A percentile compares a stretch with the other conserved stretches of the same genome.
phyloP scores from a whole-genome alignment of 2,888 invertebrate species.

The Allolobophora icterica region DNA sequence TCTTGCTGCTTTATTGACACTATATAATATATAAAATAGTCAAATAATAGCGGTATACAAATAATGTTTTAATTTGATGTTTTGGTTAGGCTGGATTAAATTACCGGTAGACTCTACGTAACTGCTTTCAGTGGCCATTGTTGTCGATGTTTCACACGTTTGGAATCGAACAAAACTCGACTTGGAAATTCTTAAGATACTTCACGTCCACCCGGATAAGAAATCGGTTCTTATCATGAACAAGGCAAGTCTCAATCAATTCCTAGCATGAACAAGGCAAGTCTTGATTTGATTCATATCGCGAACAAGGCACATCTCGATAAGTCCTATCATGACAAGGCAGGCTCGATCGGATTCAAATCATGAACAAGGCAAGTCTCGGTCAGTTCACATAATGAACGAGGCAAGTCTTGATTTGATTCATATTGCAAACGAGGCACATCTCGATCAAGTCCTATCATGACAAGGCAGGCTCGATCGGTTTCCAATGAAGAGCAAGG shows the following conservation, averaged over 20 bases:
- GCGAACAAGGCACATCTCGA: conserved; percentile 38
- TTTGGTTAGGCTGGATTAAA: background rate
- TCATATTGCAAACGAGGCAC: background rate
- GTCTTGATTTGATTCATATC: conserved; percentile 33
- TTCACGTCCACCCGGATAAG: conserved; percentile 71
- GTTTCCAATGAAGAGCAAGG: conserved; percentile 89
- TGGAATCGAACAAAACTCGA: conserved; percentile 76
- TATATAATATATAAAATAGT: conserved; percentile 12
- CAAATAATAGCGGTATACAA: background rate
- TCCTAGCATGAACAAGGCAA: background rate
- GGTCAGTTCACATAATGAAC: background rate
- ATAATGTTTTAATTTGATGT: background rate
- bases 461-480: conserved; percentile 78
- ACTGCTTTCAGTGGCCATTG: conserved; percentile 73
- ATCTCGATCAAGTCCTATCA: conserved; percentile 71
- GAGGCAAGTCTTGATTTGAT: conserved; percentile 35
- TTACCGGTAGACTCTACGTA: background rate
- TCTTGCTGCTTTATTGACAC: background rate
- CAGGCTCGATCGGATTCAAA: conserved; percentile 73
- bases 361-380: conserved; percentile 84
- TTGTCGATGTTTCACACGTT: conserved; percentile 82
- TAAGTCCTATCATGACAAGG: conserved; percentile 83
- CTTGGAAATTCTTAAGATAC: conserved; percentile 74
- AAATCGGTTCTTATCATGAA: conserved; percentile 82
- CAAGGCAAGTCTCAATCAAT: conserved; percentile 74